Base-by-base conservation (phyloP, 2,113 vertebrate genomes). In the Emberiza fucata region DNA sequence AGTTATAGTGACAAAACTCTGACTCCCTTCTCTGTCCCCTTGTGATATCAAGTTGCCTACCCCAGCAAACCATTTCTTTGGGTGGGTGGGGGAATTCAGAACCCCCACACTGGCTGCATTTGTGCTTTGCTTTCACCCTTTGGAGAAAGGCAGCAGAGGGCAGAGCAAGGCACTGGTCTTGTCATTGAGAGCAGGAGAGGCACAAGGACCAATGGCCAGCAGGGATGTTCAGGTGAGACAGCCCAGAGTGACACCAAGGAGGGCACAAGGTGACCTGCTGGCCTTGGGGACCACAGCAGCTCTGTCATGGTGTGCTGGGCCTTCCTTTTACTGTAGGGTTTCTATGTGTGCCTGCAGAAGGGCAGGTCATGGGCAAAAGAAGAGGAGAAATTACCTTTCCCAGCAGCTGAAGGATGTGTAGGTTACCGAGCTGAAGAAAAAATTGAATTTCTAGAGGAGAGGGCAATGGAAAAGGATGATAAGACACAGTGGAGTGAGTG, bases 401-500 rank as follows among this genome's bases (percentile, higher is more conserved):
- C 50, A 20, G 13, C 40, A 78, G 23, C 65, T 91, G 56, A 53
- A 86, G 68, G 37, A 64, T 57, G n/a, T 13, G 8, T 48, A 20
- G 48, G 23, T 48, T 51, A 37, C 24, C 37, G n/a, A 86, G 44
- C 44, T 82, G 17, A 11, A 80, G 37, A n/a, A 37, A 37, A 69
- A 77, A 81, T 17, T 48, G 17, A 24, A 2, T 76, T 77, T 80
- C 54, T 35, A 25, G 47, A 92, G 44, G 50, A 85, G 42, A 88
- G 31, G 28, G 23, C 50, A 53, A 6, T 57, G 42, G 50, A 39
- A 81, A 88, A 80, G 39, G 31, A 12, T 81, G 28, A 7, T 76
- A 61, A 42, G 20, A 23, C 66, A 21, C n/a, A 18, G 8, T 4
- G 48, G 29, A 63, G 45, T 0, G 2, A 70, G 12, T 2, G 4